Conservation (phyloP, 2,797 vertebrate genomes). For the Tachyglossus aculeatus region DNA sequence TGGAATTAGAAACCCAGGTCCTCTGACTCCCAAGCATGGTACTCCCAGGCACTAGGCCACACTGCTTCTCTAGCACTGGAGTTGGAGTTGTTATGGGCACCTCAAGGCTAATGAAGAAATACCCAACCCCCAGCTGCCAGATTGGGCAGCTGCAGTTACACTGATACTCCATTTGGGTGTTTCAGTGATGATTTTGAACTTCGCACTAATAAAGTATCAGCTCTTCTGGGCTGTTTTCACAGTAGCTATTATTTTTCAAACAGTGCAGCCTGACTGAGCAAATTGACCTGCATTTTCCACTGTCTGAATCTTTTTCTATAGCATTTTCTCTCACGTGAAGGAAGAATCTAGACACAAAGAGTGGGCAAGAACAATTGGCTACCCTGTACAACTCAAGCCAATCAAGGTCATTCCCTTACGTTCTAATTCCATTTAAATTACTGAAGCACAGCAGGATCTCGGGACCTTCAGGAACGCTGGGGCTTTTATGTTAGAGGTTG, state of each 20-base stretch:
- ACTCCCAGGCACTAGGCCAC: too few species aligned
- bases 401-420: neutral
- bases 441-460: neutral
- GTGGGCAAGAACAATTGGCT: neutral
- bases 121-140: too few species aligned
- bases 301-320: neutral
- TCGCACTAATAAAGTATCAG: too few species aligned
- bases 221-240: neutral
- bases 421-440: neutral
- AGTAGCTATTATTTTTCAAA: constrained; percentile 16
- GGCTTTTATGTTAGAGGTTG: neutral
- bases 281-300: neutral
- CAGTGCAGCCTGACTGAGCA: constrained; percentile 33
- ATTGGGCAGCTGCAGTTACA: too few species aligned
- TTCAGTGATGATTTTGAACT: neutral
- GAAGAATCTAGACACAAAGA: neutral
- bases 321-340: neutral
- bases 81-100: too few species aligned
- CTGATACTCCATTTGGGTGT: too few species aligned
- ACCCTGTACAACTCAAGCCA: neutral
- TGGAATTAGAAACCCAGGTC: neutral
- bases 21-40: neutral
- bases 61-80: too few species aligned
- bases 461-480: neutral
- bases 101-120: too few species aligned